These are phyloP conservation scores for Penaeus vannamei DNA, from an alignment of 1,140 invertebrate genomes.

Conservation along the genomic window DNA sequence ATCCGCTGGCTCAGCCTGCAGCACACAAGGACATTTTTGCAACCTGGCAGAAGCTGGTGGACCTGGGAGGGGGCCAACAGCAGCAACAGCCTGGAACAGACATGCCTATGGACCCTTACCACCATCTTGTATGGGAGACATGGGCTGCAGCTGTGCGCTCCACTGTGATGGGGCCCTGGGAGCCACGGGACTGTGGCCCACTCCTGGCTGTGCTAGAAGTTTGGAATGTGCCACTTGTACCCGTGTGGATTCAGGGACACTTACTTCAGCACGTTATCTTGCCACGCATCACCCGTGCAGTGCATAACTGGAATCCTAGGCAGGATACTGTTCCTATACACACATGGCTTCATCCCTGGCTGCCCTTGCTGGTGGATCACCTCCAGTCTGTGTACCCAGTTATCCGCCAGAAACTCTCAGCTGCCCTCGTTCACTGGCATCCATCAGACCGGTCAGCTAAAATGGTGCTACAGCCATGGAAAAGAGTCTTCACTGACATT, in stretches of 20 bases:
- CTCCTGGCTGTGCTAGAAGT: conserved; percentile 85
- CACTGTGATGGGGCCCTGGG: conserved; percentile 78
- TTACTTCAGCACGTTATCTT: conserved; percentile 86
- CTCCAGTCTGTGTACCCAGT: conserved; percentile 91
- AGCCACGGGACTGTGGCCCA: conserved; percentile 80
- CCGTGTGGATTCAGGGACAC: conserved; percentile 87
- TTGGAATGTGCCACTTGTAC: conserved; percentile 86
- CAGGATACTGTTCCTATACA: conserved; percentile 95
- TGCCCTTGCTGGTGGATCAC: conserved; percentile 79
- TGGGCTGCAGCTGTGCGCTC: conserved; percentile 87
- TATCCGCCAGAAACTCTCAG: conserved; percentile 91
- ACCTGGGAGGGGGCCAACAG: conserved; percentile 44
- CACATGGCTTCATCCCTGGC: conserved; percentile 97
- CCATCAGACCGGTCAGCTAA: conserved; percentile 92
- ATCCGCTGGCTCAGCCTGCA: conserved; percentile 79
- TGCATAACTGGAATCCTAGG: conserved; percentile 94
- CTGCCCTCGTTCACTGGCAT: conserved; percentile 91
- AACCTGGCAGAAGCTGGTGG: conserved; percentile 62
- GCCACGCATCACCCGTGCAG: conserved; percentile 84
- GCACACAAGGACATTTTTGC: conserved; percentile 61
- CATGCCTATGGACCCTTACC: conserved; percentile 81
- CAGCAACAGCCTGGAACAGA: conserved; percentile 45
- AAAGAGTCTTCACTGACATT: conserved; percentile 84
- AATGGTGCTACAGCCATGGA: conserved; percentile 94
- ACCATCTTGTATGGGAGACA: conserved; percentile 88